Conservation (phyloP, 2,888 invertebrate genomes). For the Pediacus dermestoides region DNA sequence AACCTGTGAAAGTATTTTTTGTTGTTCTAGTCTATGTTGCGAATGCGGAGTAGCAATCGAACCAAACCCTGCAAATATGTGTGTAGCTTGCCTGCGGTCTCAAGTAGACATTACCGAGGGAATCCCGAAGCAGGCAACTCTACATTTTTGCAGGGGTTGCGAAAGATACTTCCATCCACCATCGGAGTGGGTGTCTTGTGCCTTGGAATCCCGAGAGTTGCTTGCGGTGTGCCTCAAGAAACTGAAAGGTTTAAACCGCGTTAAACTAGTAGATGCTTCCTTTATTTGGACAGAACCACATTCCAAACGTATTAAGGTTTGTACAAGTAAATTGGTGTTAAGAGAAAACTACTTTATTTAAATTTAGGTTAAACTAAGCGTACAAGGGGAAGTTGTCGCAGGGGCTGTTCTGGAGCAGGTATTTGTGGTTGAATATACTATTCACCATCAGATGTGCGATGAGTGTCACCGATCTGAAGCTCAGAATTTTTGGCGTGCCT, state of each 20-base stretch:
- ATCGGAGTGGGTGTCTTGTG: conserved; percentile 78
- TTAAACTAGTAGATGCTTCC: conserved; percentile 91
- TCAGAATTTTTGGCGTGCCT: conserved; percentile 94
- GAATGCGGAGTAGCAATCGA: conserved; percentile 90
- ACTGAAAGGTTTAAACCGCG: conserved; percentile 82
- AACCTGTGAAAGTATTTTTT: too few species aligned
- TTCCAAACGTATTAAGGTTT: conserved; percentile 91
- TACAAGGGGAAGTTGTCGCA: conserved; percentile 91
- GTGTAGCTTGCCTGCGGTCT: conserved; percentile 87
- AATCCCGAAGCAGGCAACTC: conserved; percentile 87
- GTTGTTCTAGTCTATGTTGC: conserved; percentile 81
- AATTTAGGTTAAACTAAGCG: conserved; percentile 79
- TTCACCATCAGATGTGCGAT: conserved; percentile 94
- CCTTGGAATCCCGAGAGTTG: conserved; percentile 88
- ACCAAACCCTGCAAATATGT: conserved; percentile 97
- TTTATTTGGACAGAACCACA: conserved; percentile 99
- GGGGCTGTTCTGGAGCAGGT: conserved; percentile 91
- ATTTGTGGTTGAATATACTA: conserved; percentile 89
- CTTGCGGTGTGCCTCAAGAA: conserved; percentile 88
- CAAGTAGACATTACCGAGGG: conserved; percentile 94
- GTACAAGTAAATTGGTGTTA: not conserved
- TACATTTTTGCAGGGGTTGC: conserved; percentile 90
- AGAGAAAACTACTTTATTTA: conserved; percentile 10
- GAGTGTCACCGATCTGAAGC: conserved; percentile 96
- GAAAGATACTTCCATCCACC: conserved; percentile 94